These are phyloP conservation scores for Apodemus agrarius DNA, from an alignment of 2,797 vertebrate genomes.

Conservation along the genomic window DNA sequence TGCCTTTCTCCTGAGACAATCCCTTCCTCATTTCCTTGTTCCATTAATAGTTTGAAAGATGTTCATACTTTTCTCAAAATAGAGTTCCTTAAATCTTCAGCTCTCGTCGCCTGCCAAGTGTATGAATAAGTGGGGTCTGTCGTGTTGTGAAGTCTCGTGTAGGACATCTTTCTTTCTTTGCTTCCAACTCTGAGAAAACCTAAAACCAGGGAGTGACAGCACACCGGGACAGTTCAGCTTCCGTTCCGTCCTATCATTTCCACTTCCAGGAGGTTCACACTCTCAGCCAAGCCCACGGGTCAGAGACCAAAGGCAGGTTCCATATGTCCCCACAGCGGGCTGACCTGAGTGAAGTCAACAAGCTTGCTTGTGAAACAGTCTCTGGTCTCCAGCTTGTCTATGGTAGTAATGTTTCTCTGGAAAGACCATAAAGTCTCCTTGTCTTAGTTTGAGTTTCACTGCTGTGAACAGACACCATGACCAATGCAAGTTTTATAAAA, in stretches of 20 bases:
- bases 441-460: no score
- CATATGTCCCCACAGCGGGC: not conserved
- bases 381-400: not conserved
- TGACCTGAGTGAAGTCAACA: not conserved
- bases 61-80: not conserved
- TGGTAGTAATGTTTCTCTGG: not conserved
- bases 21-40: not conserved
- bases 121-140: not conserved
- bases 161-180: not conserved
- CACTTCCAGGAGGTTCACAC: not conserved
- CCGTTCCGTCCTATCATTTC: not conserved
- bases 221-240: not conserved
- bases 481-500: no score
- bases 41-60: not conserved
- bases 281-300: not conserved
- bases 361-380: not conserved
- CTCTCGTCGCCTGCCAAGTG: not conserved
- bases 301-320: not conserved
- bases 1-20: not conserved
- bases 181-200: not conserved
- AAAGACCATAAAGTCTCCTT: not conserved
- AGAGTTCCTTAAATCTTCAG: not conserved
- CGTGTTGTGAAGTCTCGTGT: not conserved
- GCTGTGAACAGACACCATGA: no score
- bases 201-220: constrained; percentile 5